Base-by-base conservation (phyloP, 2,888 invertebrate species). In the Netelia melanura region DNA sequence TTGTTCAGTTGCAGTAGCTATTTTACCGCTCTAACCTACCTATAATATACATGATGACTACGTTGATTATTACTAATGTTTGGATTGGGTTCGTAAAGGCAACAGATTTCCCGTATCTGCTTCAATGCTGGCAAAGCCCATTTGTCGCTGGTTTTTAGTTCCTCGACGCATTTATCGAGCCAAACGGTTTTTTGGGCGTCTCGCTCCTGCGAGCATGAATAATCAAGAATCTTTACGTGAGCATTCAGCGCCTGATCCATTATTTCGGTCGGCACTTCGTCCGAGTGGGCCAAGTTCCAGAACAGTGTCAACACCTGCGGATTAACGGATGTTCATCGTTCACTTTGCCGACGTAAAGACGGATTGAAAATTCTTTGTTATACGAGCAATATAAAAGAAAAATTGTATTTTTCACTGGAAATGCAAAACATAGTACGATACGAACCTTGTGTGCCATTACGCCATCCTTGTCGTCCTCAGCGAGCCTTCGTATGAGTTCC, bases 401-500 rank as follows among this genome's bases (percentile, higher is more conserved):
- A 14, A 14, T 48, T 48, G 10, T 11, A 14, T 14, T 48, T 14
- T 14, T 48, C 48, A 8, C 48, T 14, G 5, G 61, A 54, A 38
- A 62, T 43, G 38, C 6, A n/a, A 74, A 65, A 48, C 48, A 25
- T 80, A n/a, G 23, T 30, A 79, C 10, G 38, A 77, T 65, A 79
- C 52, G 5, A 81, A 97, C 98, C 95, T 99, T 99, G 93, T 98
- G 98, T 65, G 99, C 99, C 99, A 99, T 99, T 10, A 99, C 98
- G 72, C 99, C 99, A 94, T 99, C 98, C 94, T 99, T 99, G 94
- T 99, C 99, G 94, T 99, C 99, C 94, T 99, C 99, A 3, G 99
- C 99, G 85, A 99, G 95, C 88, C 99, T 96, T 87, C 99, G 95
- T 89, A 99, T 99, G 87, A 99, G 95, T 94, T 99, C 99, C 90